Conservation (phyloP, 2,888 invertebrate genomes). For the Diogma glabrata region DNA sequence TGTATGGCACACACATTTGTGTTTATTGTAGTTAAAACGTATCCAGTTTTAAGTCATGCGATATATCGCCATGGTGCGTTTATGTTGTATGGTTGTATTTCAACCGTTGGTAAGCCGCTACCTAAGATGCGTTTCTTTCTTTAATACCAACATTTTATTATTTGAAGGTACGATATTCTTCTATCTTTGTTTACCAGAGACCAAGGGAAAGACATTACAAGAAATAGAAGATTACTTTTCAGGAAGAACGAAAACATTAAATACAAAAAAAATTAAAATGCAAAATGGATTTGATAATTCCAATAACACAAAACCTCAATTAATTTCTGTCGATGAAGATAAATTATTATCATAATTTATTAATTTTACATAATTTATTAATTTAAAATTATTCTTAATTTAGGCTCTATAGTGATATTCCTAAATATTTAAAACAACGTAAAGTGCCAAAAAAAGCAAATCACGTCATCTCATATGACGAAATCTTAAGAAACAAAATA, state of each 20-base stretch:
- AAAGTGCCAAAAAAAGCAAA: too few species aligned
- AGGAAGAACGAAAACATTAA: constrained; percentile 44
- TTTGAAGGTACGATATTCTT: constrained; percentile 45
- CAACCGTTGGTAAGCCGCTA: constrained; percentile 40
- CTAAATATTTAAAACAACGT: too few species aligned
- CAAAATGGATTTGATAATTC: not conserved
- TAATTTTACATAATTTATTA: too few species aligned
- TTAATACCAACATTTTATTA: constrained; percentile 8
- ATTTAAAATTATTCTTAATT: too few species aligned
- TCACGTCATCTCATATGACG: too few species aligned
- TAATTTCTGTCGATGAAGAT: too few species aligned
- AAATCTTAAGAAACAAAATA: too few species aligned
- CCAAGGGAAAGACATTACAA: constrained; percentile 53
- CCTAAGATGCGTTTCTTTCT: not conserved
- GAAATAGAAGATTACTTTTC: constrained; percentile 62
- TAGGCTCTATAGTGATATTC: too few species aligned
- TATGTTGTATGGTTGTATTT: constrained; percentile 48
- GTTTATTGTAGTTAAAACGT: constrained; percentile 57
- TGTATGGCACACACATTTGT: constrained; percentile 52
- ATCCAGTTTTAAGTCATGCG: constrained; percentile 40
- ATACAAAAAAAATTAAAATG: constrained; percentile 26
- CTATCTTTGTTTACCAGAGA: constrained; percentile 53
- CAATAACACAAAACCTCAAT: too few species aligned
- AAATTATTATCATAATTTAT: too few species aligned
- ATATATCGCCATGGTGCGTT: constrained; percentile 49